phyloP scores from a whole-genome alignment of 2,113 vertebrate genomes.

The Microcebus jonahi region DNA sequence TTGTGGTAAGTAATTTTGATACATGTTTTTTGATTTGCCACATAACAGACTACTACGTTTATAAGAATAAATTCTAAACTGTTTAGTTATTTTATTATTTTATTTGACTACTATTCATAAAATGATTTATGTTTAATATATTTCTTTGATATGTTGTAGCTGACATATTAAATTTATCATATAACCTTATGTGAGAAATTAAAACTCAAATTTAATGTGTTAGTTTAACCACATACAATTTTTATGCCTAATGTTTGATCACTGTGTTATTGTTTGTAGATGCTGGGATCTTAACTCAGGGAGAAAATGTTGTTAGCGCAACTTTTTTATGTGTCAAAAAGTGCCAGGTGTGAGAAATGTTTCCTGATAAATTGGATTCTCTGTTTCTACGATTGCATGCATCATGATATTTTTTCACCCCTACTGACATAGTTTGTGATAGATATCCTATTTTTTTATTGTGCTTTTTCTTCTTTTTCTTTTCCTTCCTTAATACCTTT shows the following conservation, averaged over 20 bases:
- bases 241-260: slow-evolving; percentile 2
- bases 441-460: slow-evolving; percentile 70
- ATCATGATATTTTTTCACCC: slow-evolving; percentile 44
- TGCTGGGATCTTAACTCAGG: slow-evolving; percentile 29
- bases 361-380: slow-evolving; percentile 57
- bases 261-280: neutral
- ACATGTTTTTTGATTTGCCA: neutral
- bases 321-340: slow-evolving; percentile 54
- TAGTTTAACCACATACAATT: neutral
- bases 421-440: slow-evolving; percentile 51
- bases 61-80: neutral
- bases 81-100: neutral
- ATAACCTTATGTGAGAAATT: neutral
- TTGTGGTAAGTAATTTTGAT: neutral
- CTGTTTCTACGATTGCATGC: neutral
- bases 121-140: neutral
- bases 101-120: neutral
- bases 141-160: neutral
- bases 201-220: neutral
- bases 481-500: slow-evolving; percentile 62
- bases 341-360: slow-evolving; percentile 2
- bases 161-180: neutral
- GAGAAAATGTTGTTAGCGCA: slow-evolving; percentile 42
- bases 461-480: slow-evolving; percentile 47
- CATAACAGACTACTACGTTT: neutral